Percentiles rank a stretch among this genome's conserved stretches.
phyloP scores from a whole-genome alignment of 2,888 invertebrate genomes.

The Steromphala cineraria region DNA sequence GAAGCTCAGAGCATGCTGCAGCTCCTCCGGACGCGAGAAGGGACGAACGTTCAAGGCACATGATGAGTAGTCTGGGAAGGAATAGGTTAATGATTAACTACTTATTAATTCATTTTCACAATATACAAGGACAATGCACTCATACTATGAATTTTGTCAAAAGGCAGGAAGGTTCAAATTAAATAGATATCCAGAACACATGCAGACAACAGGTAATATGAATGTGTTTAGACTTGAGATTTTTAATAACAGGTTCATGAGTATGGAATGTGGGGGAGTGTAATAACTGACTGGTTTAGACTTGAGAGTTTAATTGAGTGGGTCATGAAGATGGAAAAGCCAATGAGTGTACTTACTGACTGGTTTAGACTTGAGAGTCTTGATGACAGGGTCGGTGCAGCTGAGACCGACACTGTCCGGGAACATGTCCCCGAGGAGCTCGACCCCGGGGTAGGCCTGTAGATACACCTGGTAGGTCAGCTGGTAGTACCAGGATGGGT shows the following conservation, averaged over 20 bases:
- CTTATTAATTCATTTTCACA: no score
- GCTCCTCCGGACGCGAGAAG: slow-evolving; percentile 66
- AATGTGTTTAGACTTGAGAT: no score
- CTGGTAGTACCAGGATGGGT: slow-evolving; percentile 64
- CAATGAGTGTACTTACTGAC: slow-evolving; percentile 3
- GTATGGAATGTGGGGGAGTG: no score
- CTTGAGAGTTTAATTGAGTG: not conserved
- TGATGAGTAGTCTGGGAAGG: slow-evolving; percentile 34
- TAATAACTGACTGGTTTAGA: no score
- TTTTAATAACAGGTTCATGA: no score
- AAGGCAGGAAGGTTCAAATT: no score
- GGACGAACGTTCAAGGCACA: slow-evolving; percentile 38
- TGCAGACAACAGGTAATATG: no score
- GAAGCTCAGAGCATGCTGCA: slow-evolving; percentile 65
- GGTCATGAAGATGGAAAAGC: not conserved
- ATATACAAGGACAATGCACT: no score
- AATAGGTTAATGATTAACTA: no score
- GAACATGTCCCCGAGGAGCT: slow-evolving; percentile 71
- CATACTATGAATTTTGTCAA: no score
- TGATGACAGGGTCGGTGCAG: slow-evolving; percentile 58
- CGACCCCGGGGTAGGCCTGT: slow-evolving; percentile 72
- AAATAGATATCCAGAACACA: no score
- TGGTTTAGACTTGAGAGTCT: slow-evolving; percentile 33
- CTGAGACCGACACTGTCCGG: slow-evolving; percentile 75
- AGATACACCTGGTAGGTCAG: slow-evolving; percentile 65